Base-by-base conservation (phyloP, 2,113 vertebrate genomes). In the Ctenodactylus gundi region DNA sequence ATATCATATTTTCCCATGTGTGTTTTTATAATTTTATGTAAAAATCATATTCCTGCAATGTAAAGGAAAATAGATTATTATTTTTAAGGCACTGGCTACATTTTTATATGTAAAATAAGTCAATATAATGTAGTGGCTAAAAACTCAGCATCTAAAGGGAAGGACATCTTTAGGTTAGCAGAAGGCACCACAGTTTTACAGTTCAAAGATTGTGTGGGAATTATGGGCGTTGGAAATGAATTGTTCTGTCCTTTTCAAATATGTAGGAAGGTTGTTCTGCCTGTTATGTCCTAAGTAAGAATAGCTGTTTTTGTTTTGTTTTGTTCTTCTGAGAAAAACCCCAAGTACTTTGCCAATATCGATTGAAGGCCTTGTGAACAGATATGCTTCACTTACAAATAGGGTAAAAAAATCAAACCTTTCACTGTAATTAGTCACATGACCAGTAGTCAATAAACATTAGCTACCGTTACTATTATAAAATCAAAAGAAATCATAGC, bases 161-260 rank as follows among this genome's bases (percentile, higher is more conserved):
- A 2, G n/a, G 13, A 21, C 4, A 46, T 86, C 2, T 1, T 31
- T 18, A 68, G 0, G 49, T 84, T 7, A 65, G 31, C 1, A 29
- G 2, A 15, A 21, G 41, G 3, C 2, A 21, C 9, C 2, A 77
- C 7, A 3, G n/a, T 4, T 10, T 11, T 60, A 36, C 6, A 31
- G 36, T 1, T 11, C 86, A 73, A 75, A 46, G 34, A 58, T 9
- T 46, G 34, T 0, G 60, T 1, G 34, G 67, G 6, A 41, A 31
- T 80, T n/a, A 3, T 55, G 31, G 83, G n/a, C 36, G 57, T 60
- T n/a, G n/a, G 23, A 77, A 91, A 57, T 0, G 20, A 64, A 21
- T 41, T 72, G 51, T 78, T 53, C 3, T 2, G n/a, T 57, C 25
- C 13, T 80, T 18, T 4, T 36, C 20, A 49, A 20, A 31, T 65